Conservation (phyloP, 2,113 vertebrate species). For the Mesitornis unicolor region DNA sequence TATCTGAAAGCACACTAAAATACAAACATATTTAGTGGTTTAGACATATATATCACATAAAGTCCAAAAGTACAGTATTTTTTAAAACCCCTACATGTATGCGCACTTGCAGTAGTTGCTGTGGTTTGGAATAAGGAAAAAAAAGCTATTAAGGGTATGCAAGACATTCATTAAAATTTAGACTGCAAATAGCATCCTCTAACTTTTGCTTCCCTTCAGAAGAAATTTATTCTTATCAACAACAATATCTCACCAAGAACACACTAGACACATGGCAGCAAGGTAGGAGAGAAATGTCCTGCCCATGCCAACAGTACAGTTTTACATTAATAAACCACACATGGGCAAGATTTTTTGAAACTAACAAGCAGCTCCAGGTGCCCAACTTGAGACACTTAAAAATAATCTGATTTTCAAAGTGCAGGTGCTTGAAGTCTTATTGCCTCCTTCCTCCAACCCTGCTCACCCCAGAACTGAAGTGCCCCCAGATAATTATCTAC, state of each 20-base stretch:
- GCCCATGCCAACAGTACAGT: neutral
- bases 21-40: neutral
- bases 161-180: neutral
- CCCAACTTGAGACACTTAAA: neutral
- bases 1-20: neutral
- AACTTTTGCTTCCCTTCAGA: neutral
- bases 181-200: neutral
- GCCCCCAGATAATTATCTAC: neutral
- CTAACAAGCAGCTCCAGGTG: neutral
- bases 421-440: neutral
- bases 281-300: neutral
- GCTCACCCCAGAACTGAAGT: neutral
- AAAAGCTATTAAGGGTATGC: neutral
- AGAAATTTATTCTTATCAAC: neutral
- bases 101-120: neutral
- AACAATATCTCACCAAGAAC: neutral
- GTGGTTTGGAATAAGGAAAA: neutral
- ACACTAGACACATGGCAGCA: neutral
- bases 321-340: neutral
- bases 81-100: neutral
- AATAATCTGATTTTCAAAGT: neutral
- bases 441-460: neutral
- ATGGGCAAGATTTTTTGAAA: neutral
- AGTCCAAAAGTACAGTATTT: neutral
- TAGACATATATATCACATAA: neutral